These are phyloP conservation scores for Ictidomys tridecemlineatus DNA, from an alignment of 2,113 vertebrate species.

Conservation along the genomic window DNA sequence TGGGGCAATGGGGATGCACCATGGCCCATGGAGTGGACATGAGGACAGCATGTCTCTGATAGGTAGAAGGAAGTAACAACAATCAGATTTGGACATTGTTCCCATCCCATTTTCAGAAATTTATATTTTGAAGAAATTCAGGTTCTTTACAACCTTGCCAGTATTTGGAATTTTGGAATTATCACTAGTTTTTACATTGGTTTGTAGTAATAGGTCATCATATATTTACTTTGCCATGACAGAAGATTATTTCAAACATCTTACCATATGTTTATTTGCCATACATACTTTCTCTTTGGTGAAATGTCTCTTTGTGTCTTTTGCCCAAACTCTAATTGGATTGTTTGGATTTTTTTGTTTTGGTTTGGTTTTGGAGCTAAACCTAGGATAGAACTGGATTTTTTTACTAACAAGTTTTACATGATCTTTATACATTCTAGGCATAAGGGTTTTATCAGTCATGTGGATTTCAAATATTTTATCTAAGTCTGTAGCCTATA, in stretches of 20 bases:
- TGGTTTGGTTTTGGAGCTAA: no score
- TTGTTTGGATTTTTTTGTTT: not conserved
- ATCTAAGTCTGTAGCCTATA: not conserved
- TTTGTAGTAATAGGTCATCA: not conserved
- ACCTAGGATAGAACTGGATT: no score
- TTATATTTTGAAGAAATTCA: not conserved
- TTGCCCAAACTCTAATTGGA: not conserved
- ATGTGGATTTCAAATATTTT: not conserved
- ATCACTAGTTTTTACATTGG: not conserved
- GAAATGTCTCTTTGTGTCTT: not conserved
- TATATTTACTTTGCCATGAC: not conserved
- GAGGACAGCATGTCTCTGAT: rapidly evolving
- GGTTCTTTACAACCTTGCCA: not conserved
- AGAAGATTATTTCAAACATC: not conserved
- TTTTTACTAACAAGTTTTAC: not conserved
- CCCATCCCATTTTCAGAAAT: not conserved
- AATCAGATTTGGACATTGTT: not conserved
- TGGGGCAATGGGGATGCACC: not conserved
- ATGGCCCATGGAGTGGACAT: no score
- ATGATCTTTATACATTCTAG: not conserved
- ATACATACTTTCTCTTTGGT: not conserved
- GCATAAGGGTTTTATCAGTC: not conserved
- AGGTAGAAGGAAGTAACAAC: not conserved
- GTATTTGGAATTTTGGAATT: not conserved
- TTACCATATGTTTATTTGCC: not conserved